Percentiles rank a stretch among this genome's conserved stretches.
These are phyloP conservation scores for Luperina nickerlii DNA, from an alignment of 2,888 invertebrate species.

Conservation along the genomic window DNA sequence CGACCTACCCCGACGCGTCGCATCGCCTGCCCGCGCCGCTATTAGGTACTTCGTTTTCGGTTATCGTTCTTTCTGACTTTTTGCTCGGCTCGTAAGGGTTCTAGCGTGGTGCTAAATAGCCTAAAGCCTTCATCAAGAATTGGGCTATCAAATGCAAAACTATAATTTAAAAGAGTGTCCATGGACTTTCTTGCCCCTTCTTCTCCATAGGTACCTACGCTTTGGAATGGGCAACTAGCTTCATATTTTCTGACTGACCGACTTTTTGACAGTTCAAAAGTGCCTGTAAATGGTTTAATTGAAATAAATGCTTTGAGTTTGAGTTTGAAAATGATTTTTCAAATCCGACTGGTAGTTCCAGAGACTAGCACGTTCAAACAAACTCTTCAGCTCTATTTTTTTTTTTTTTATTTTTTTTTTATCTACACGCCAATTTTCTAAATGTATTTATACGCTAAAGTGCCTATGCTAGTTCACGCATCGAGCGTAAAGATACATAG, in stretches of 20 bases:
- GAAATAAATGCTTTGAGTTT: too few species aligned
- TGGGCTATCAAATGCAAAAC: background rate
- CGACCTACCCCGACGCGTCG: background rate
- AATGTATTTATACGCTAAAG: too few species aligned
- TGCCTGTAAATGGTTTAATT: too few species aligned
- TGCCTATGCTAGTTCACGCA: background rate
- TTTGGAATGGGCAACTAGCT: too few species aligned
- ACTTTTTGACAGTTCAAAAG: too few species aligned
- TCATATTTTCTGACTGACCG: too few species aligned
- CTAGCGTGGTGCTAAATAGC: background rate
- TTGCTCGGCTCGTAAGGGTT: background rate
- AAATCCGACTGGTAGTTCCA: background rate
- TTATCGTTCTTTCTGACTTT: background rate
- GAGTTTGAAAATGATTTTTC: background rate
- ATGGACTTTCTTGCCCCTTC: too few species aligned
- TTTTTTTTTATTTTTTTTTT: too few species aligned
- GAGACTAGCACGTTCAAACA: background rate
- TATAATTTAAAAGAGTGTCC: too few species aligned
- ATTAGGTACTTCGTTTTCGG: background rate
- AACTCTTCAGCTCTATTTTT: background rate
- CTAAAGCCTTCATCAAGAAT: background rate
- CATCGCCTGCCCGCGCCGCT: background rate
- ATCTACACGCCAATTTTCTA: too few species aligned
- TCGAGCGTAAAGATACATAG: background rate
- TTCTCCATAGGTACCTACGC: too few species aligned